Percentiles rank a stretch among this genome's conserved stretches.
Conservation (phyloP, 2,113 vertebrate species). For the Pitta sordida region DNA sequence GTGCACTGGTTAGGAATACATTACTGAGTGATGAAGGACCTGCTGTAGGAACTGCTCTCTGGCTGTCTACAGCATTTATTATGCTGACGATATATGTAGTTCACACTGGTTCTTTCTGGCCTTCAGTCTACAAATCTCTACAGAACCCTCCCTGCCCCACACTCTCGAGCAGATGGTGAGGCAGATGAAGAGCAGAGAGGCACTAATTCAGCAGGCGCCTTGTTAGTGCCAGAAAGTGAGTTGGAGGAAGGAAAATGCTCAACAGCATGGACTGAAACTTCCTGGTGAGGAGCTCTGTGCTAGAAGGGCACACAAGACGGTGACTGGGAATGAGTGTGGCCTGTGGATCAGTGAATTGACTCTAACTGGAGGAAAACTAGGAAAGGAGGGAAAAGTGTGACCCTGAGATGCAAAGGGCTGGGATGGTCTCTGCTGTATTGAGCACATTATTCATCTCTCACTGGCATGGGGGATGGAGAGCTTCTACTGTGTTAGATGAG, state of each 20-base stretch:
- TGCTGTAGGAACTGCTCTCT: not conserved
- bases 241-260: not conserved
- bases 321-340: not conserved
- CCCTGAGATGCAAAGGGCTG: not conserved
- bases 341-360: not conserved
- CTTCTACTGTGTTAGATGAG: not conserved
- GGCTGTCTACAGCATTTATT: not conserved
- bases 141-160: not conserved
- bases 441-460: fast-evolving
- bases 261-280: not conserved
- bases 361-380: not conserved
- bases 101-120: not conserved
- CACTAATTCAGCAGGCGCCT: not conserved
- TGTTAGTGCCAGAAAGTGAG: not conserved
- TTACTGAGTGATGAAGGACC: not conserved
- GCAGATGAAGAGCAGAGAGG: conserved; percentile 40
- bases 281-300: not conserved
- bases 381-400: not conserved
- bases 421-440: not conserved
- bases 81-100: not conserved
- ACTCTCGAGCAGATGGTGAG: not conserved
- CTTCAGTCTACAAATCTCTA: not conserved
- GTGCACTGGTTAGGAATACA: not conserved
- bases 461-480: fast-evolving
- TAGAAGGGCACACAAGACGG: not conserved